Percentiles rank a stretch among this genome's conserved stretches.
Evolutionary conservation across 2,797 vertebrate species (phyloP).

Genomic region (Danio aesculapii): DNA sequence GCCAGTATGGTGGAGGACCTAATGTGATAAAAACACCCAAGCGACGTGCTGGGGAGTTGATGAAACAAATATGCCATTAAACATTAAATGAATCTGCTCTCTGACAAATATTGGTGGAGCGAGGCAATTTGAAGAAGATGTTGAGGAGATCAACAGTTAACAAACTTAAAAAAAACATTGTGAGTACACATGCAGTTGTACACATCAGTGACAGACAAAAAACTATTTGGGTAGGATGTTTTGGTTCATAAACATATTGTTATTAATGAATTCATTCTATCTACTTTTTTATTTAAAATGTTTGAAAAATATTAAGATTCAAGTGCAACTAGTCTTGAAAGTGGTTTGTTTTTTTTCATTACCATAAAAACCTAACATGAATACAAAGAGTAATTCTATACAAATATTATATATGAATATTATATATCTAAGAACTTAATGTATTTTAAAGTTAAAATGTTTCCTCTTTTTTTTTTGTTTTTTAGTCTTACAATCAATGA

Average conservation of each 20-base stretch:
- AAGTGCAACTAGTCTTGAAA: neutral
- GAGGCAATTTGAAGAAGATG: constrained; percentile 14
- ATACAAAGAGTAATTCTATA: neutral
- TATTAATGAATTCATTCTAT: too few relatives aligned
- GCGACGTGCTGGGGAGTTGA: constrained; percentile 12
- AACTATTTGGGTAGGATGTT: too few relatives aligned
- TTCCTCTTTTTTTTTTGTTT: neutral
- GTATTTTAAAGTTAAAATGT: neutral
- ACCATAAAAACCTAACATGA: neutral
- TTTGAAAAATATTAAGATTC: neutral
- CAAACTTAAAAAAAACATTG: neutral
- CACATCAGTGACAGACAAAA: neutral
- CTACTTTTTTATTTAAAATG: too few relatives aligned
- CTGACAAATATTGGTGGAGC: constrained; percentile 7
- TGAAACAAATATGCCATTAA: constrained; percentile 41
- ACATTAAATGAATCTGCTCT: constrained; percentile 19
- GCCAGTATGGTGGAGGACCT: constrained; percentile 21
- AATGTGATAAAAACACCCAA: constrained; percentile 23
- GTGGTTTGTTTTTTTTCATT: neutral
- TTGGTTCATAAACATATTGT: too few relatives aligned
- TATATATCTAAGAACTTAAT: neutral
- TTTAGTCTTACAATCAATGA: neutral
- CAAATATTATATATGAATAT: too few relatives aligned
- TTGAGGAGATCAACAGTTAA: neutral
- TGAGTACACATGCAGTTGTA: neutral